These are phyloP conservation scores for Heliconius himera DNA, from an alignment of 1,140 invertebrate genomes.

Conservation along the genomic window DNA sequence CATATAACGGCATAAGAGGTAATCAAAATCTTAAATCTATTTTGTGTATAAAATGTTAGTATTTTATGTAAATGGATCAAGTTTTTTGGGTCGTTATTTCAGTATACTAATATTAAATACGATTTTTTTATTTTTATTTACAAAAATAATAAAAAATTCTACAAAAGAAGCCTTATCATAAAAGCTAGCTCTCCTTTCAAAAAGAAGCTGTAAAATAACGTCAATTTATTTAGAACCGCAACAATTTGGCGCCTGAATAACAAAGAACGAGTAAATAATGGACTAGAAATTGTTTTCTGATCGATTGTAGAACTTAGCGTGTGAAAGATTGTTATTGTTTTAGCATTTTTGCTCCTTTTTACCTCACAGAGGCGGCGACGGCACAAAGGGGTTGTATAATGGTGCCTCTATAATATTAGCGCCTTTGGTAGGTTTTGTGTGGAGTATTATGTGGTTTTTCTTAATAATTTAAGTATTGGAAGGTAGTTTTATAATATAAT, in stretches of 20 bases:
- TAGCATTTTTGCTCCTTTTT: constrained; percentile 10
- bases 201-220: constrained; percentile 7
- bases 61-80: neutral
- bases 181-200: neutral
- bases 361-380: neutral
- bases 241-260: constrained; percentile 11
- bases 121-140: neutral
- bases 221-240: constrained; percentile 13
- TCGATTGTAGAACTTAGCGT: constrained; percentile 10
- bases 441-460: no score
- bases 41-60: neutral
- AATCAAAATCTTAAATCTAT: neutral
- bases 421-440: neutral
- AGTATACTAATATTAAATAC: neutral
- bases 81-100: neutral
- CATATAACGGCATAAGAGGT: no score
- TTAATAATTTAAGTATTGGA: no score
- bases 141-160: neutral
- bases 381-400: neutral
- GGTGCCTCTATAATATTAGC: neutral
- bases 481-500: no score
- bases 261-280: constrained; percentile 11
- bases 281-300: constrained; percentile 15
- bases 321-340: constrained; percentile 14
- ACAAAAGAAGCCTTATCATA: neutral